phyloP scores from a whole-genome alignment of 2,113 vertebrate species.

The Pelmatolapia mariae region DNA sequence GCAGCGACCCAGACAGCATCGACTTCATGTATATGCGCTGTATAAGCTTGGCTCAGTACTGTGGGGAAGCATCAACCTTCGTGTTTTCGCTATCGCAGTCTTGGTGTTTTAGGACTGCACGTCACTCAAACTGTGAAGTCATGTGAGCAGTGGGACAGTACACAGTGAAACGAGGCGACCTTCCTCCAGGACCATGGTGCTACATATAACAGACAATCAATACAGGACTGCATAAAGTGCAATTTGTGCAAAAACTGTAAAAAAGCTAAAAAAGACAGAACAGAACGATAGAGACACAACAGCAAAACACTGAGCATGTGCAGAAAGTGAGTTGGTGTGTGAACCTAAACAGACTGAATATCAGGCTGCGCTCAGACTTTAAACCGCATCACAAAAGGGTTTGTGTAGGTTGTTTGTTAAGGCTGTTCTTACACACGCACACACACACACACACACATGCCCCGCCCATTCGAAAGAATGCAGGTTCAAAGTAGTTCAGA shows the following conservation, averaged over 20 bases:
- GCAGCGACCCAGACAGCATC: not conserved
- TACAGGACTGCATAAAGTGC: not conserved
- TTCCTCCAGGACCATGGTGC: rapidly evolving
- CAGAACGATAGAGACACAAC: not conserved
- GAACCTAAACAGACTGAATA: not conserved
- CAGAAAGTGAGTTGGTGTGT: not conserved
- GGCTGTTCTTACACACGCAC: not conserved
- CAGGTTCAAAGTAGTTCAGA: not conserved
- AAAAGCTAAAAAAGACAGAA: not conserved
- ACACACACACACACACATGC: rapidly evolving
- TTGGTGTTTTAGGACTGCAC: not conserved
- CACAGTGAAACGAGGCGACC: not conserved
- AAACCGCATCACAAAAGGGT: not conserved
- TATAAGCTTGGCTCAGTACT: not conserved
- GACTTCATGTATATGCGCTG: too few relatives aligned
- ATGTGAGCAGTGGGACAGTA: not conserved
- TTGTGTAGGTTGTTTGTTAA: not conserved
- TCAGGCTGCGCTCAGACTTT: not conserved
- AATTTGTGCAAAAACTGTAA: not conserved
- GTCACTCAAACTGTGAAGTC: not conserved
- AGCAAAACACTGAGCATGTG: not conserved
- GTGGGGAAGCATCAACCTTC: not conserved
- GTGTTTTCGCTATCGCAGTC: not conserved
- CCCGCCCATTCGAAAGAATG: not conserved
- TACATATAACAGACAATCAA: not conserved